Conservation (phyloP, 2,888 invertebrate species). For the Pachliopta kotzebuea region DNA sequence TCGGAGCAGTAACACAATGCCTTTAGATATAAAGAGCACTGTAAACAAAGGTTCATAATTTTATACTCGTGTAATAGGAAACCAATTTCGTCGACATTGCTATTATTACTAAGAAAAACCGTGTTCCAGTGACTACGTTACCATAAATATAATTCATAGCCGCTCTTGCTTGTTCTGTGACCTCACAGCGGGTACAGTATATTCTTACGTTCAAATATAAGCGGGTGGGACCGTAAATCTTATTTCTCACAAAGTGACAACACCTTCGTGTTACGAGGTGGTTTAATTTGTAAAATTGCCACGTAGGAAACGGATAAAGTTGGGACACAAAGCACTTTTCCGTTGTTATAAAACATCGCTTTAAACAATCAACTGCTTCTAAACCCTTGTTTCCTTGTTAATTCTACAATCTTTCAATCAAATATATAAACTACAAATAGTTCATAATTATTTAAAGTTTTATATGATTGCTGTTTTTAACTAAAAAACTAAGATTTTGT, state of each 20-base stretch:
- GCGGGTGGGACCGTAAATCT: constrained; percentile 35
- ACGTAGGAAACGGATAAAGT: constrained; percentile 47
- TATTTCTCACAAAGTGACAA: constrained; percentile 39
- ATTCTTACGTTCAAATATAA: constrained; percentile 9
- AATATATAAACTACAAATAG: too few species aligned
- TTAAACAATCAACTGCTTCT: constrained; percentile 45
- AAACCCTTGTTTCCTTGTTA: constrained; percentile 38
- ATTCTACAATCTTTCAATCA: too few species aligned
- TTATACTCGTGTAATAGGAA: constrained; percentile 15
- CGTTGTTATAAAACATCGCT: constrained; percentile 34
- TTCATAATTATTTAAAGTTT: too few species aligned
- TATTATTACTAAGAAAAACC: neutral
- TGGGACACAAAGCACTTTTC: constrained; percentile 37
- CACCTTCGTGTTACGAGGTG: constrained; percentile 38
- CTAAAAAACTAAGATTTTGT: too few species aligned
- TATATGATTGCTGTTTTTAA: too few species aligned
- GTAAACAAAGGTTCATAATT: constrained; percentile 5
- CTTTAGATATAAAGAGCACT: neutral
- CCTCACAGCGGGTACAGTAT: constrained; percentile 21
- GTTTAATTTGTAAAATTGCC: constrained; percentile 63
- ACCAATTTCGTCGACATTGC: neutral
- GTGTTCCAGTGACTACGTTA: neutral
- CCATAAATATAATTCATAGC: neutral
- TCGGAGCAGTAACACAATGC: neutral
- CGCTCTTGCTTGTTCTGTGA: neutral